Percentiles rank a stretch among this genome's conserved stretches.
phyloP scores from a whole-genome alignment of 2,888 invertebrate species.

The Cryptops parisi region DNA sequence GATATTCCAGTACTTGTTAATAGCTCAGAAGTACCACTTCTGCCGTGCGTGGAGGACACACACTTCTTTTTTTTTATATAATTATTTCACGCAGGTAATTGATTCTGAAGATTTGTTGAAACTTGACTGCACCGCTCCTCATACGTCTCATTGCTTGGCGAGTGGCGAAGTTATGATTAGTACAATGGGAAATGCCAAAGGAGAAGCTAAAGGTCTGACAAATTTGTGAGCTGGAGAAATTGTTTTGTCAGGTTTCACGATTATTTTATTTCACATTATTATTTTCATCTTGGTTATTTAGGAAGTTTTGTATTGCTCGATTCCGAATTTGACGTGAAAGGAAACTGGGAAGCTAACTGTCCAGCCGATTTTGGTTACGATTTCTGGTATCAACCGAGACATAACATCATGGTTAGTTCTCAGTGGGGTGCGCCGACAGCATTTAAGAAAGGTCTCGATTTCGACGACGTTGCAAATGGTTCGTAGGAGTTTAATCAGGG shows the following conservation, averaged over 20 bases:
- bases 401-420: conserved; percentile 74
- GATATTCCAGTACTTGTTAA: not conserved
- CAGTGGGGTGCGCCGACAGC: conserved; percentile 86
- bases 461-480: conserved; percentile 36
- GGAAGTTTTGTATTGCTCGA: conserved; percentile 74
- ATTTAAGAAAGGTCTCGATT: conserved; percentile 49
- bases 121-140: conserved; percentile 60
- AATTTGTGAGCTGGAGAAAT: no score
- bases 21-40: no score
- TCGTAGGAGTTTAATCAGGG: no score
- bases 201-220: conserved; percentile 56
- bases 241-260: no score
- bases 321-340: conserved; percentile 58
- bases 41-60: no score
- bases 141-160: conserved; percentile 86
- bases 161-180: conserved; percentile 91
- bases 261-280: no score
- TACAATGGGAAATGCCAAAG: conserved; percentile 76
- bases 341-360: conserved; percentile 25
- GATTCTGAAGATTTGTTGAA: conserved; percentile 48
- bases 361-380: conserved; percentile 63
- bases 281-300: conserved; percentile 19
- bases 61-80: not conserved
- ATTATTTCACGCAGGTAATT: conserved; percentile 44
- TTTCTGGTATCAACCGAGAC: conserved; percentile 94